Evolutionary conservation across 64 coral and sea anemone genomes (phyloP), one percentile per base, ranked within the genome.

Genomic region (Stichodactyla helianthus): DNA sequence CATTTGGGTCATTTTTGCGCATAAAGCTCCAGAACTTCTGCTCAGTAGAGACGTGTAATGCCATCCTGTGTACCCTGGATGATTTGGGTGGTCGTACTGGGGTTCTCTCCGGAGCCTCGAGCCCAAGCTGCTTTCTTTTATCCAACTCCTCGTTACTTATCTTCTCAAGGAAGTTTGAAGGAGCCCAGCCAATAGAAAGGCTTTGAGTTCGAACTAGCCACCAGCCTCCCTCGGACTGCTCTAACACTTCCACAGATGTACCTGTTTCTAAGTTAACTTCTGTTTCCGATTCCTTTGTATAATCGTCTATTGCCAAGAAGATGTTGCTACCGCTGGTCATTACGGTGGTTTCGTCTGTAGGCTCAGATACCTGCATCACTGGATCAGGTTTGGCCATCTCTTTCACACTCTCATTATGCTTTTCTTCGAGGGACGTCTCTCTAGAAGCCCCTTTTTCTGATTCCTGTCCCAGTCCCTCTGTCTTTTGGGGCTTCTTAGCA

Each of bases 161-260:
- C n/a, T 88, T 89, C 14, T 93, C 91, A 18, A 97, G 88, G 54
- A 81, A 97, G 62, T 97, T 97, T 55, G 94, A 97, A 5, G 94
- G 94, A 55, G 94, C 94, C 94, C 94, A 97, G 27, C 94, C 94
- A 68, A 93, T 83, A 35, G 88, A 90, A 50, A 67, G 71, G 59
- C 84, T 89, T 14, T 83, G 59, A 7, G 94, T 97, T 51, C 91
- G 50, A 50, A 97, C 94, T 18, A 89, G 70, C 94, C 94, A 97
- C 94, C 94, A 97, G 8, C 94, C 94, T 50, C 91, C 71, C 16
- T 90, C 91, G 9, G 91, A 87, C 74, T 97, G 55, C 44, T 88
- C 85, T 6, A 97, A 51, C 12, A 97, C 70, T 82, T 97, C 88
- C 0, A 97, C 94, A 16, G 88, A 77, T 31, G 68, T 87, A 14